Base-by-base conservation (phyloP, 2,113 vertebrate genomes). In the Bos javanicus region DNA sequence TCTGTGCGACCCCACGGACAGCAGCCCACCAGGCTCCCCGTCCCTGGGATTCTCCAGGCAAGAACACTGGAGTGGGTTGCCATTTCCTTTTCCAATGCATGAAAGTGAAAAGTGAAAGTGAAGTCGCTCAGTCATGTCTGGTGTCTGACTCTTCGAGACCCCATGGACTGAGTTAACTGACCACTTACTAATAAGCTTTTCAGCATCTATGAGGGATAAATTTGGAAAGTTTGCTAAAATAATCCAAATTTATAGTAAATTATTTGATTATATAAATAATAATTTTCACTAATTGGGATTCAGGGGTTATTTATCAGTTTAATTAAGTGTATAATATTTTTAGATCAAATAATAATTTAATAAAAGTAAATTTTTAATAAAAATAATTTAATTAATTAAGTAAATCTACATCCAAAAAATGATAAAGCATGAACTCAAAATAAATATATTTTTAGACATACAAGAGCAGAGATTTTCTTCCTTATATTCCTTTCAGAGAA, bases 171-270 rank as follows among this genome's bases (percentile, higher is more conserved):
- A 88, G 19, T 50, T 96, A 83, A 85, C 13, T 83, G 33, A 60
- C 3, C 33, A 39, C 30, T 96, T 95, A 46, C 93, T 95, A 88
- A 83, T 39, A 62, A 48, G 43, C 13, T 48, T 60, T 54, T 81
- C 19, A 0, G 33, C 9, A 48, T 81, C 78, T 91, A 2, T 67
- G 56, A 91, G 17, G 36, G 46, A 59, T 91, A 56, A 62, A 88
- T 95, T 97, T 62, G 52, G 92, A 94, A 92, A 54, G 57, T 94
- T 82, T 90, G 15, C 90, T 56, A 96, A 93, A 60, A 82, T 88
- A 95, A 60, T 80, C 7, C 19, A 92, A 76, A 91, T 82, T 95
- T 92, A 85, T 81, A 56, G 52, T 95, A 94, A 87, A 81, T 90
- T 80, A 48, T 85, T 96, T 96, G 28, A 90, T 78, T 95, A 60